Percentiles rank a stretch among this genome's conserved stretches.
Conservation (phyloP, 2,888 invertebrate genomes). For the Drosophila nr. perissopoda region DNA sequence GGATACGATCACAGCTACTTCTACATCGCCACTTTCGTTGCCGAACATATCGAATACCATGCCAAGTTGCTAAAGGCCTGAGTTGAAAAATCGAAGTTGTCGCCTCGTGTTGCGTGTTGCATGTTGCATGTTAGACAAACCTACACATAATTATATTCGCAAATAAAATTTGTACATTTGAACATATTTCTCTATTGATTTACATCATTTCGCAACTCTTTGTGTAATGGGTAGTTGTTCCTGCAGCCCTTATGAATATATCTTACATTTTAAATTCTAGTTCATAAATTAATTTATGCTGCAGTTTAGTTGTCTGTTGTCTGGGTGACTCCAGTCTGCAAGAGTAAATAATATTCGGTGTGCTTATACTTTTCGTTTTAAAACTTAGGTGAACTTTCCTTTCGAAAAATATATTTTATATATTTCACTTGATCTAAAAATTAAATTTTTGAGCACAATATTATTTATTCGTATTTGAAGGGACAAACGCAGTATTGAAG, state of each 20-base stretch:
- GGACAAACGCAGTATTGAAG: neutral
- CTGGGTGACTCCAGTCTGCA: neutral
- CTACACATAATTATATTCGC: neutral
- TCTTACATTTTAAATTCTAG: neutral
- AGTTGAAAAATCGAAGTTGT: slow-evolving; percentile 16
- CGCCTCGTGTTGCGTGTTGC: neutral
- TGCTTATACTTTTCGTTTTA: neutral
- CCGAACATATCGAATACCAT: slow-evolving; percentile 96
- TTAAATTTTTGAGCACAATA: too few relatives aligned
- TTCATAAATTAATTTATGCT: neutral
- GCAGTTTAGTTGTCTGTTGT: neutral
- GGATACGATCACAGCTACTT: slow-evolving; percentile 98
- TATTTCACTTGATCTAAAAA: neutral
- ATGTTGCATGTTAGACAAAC: slow-evolving; percentile 9
- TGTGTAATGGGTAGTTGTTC: neutral
- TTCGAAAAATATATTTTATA: too few relatives aligned
- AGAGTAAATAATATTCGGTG: neutral
- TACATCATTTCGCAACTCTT: neutral
- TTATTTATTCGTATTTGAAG: neutral
- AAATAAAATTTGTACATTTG: slow-evolving; percentile 38
- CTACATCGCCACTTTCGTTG: slow-evolving; percentile 95
- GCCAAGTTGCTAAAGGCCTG: slow-evolving; percentile 88
- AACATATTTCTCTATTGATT: neutral
- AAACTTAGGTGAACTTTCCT: neutral
- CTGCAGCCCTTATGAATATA: neutral